A percentile compares a stretch with the other conserved stretches of the same genome.
Evolutionary conservation across 2,113 vertebrate genomes (phyloP).

Genomic region (Psittacula cyanocephala): DNA sequence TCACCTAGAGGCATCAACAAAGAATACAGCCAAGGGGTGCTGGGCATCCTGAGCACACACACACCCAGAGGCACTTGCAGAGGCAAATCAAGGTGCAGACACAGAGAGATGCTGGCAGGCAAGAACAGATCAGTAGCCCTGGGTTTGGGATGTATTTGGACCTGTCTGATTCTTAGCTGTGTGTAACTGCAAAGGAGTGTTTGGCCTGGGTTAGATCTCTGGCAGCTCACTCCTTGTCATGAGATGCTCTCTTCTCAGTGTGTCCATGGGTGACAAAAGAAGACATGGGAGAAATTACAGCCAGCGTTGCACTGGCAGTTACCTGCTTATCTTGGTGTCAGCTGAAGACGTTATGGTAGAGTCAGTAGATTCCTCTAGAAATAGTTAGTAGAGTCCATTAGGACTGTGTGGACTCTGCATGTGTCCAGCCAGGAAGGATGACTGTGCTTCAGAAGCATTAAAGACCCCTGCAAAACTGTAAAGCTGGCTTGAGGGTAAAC

Average conservation of each 20-base stretch:
- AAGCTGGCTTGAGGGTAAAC: background rate
- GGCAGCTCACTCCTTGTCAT: background rate
- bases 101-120: rapidly evolving
- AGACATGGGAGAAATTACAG: background rate
- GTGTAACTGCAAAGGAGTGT: background rate
- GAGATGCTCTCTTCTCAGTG: background rate
- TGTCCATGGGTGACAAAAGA: background rate
- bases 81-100: background rate
- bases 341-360: background rate
- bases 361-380: background rate
- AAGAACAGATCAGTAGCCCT: background rate
- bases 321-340: background rate
- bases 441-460: background rate
- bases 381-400: background rate
- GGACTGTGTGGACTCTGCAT: background rate
- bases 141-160: background rate
- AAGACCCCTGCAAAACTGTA: background rate
- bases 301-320: background rate
- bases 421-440: background rate
- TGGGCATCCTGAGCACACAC: background rate
- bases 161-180: rapidly evolving
- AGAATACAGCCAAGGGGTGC: conserved; percentile 35
- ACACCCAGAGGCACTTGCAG: background rate
- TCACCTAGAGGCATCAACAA: conserved; percentile 47
- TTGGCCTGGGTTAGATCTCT: background rate